phyloP scores from a whole-genome alignment of 1,140 invertebrate genomes.

The Melanaphis sacchari region DNA sequence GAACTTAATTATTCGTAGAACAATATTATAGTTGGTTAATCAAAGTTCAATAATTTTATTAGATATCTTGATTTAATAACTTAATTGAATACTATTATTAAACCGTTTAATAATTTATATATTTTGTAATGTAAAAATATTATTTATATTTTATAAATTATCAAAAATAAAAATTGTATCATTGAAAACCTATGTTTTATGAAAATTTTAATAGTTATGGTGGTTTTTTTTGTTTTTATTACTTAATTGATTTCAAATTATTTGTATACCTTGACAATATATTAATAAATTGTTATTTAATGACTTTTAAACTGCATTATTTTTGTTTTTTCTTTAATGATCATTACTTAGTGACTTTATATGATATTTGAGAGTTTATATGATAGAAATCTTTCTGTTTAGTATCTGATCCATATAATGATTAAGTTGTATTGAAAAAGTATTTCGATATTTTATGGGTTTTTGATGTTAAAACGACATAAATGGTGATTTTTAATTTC shows the following conservation, averaged over 20 bases:
- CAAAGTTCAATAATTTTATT: background rate
- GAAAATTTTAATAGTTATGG: background rate
- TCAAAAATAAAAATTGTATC: background rate
- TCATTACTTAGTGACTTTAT: background rate
- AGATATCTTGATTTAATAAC: background rate
- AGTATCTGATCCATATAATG: background rate
- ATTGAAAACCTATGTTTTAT: background rate
- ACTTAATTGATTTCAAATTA: background rate
- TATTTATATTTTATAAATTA: background rate
- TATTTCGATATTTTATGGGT: background rate
- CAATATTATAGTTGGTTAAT: background rate
- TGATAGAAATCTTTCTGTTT: background rate
- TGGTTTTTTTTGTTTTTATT: background rate
- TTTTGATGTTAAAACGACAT: conserved; percentile 2
- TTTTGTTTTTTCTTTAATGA: background rate
- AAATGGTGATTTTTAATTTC: background rate
- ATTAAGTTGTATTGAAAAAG: background rate
- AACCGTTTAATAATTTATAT: background rate
- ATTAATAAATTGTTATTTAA: conserved; percentile 19
- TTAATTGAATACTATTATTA: background rate
- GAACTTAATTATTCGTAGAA: background rate
- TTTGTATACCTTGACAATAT: background rate
- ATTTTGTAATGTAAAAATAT: background rate
- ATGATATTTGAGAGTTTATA: background rate
- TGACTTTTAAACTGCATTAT: background rate